phyloP scores from a whole-genome alignment of 2,113 vertebrate genomes.

The Emydocephalus ijimae region DNA sequence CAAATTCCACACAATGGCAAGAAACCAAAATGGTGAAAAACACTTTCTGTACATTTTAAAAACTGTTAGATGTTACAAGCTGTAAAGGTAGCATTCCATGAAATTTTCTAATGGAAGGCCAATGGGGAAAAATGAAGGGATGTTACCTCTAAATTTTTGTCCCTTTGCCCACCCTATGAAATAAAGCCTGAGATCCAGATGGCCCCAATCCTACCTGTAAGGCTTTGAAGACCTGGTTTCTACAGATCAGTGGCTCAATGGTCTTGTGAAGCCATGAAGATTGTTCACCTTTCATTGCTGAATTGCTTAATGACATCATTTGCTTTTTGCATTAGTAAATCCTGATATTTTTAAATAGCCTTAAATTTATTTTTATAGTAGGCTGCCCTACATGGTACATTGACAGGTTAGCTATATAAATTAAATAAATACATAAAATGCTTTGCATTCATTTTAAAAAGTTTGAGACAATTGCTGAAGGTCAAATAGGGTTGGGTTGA shows the following conservation, averaged over 20 bases:
- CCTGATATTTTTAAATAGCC: neutral
- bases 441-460: neutral
- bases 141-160: neutral
- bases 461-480: neutral
- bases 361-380: neutral
- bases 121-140: neutral
- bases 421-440: neutral
- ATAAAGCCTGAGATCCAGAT: neutral
- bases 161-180: neutral
- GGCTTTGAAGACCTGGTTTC: neutral
- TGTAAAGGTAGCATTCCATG: neutral
- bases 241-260: neutral
- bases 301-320: neutral
- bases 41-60: neutral
- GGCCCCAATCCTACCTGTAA: neutral
- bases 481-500: neutral
- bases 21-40: constrained; percentile 14
- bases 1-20: constrained; percentile 13
- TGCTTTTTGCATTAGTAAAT: neutral
- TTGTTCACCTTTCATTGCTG: neutral
- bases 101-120: neutral
- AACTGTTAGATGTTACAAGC: neutral
- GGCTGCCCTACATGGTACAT: neutral
- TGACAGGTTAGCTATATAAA: neutral
- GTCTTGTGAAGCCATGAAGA: neutral